Base-by-base conservation (phyloP, 2,888 invertebrate species). In the Eupithecia dodoneata region DNA sequence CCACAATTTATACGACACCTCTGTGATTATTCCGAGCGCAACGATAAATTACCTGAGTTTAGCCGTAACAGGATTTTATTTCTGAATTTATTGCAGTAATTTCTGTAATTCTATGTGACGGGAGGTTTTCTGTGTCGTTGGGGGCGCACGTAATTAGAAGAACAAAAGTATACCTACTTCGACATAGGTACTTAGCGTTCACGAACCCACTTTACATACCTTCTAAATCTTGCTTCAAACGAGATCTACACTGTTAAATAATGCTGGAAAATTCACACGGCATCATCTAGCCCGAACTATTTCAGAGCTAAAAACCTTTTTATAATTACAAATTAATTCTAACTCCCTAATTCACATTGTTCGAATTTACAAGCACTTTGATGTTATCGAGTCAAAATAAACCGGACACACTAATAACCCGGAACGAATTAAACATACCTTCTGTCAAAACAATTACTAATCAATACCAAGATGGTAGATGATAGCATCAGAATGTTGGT, bases 1-100 rank as follows among this genome's bases (percentile, higher is more conserved):
- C 87, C 90, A 92, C 91, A 90, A 95, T 95, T 95, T 95, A 95
- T 94, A 90, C 93, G 94, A 91, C 94, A 93, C 93, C 93, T 91
- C 84, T 83, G 91, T 95, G 94, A 95, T 94, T 94, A 95, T 95
- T 92, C 94, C 88, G 88, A 87, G 87, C 89, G 88, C 88, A 87
- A 88, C 91, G 89, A 94, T 95, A 94, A 94, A 95, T 95, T 94
- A 93, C 93, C 90, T 90, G 91, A 88, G 88, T 88, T 85, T 87
- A 87, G 87, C 87, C 87, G 87, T 88, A 87, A 89, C 90, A 89
- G 91, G 92, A 93, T 91, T 93, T 94, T 93, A 90, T 92, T 92
- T 92, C 90, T 86, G 91, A 91, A 94, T 93, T 94, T 93, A 93
- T 94, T 91, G 88, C 89, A 85, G 88, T 89, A 90, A 91, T 91